phyloP scores from a whole-genome alignment of 2,888 invertebrate genomes.

The Cataglyphis cursor region DNA sequence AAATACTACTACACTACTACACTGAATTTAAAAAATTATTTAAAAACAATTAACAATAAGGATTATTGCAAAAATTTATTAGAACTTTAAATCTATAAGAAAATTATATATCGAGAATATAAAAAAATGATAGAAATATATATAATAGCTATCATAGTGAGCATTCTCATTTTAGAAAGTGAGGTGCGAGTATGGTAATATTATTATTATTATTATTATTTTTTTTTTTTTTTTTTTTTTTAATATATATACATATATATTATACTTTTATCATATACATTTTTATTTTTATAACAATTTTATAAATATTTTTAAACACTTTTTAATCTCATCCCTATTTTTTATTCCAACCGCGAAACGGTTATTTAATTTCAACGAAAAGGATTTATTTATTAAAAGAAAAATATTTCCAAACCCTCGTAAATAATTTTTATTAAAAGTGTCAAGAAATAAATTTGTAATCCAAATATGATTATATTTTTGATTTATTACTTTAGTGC shows the following conservation, averaged over 20 bases:
- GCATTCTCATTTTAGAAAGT: neutral
- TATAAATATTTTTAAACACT: neutral
- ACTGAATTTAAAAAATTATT: no score
- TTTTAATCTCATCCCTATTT: neutral
- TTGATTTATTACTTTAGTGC: slow-evolving; percentile 17
- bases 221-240: no score
- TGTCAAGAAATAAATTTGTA: slow-evolving; percentile 19
- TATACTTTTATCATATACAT: neutral
- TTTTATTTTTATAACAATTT: neutral
- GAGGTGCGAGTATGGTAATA: neutral
- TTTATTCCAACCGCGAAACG: neutral
- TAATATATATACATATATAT: neutral
- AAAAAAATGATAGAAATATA: neutral
- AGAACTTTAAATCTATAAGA: no score
- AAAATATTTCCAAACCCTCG: neutral
- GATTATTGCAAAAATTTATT: no score
- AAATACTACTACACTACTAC: no score
- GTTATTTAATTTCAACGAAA: neutral
- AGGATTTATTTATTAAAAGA: neutral
- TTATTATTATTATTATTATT: no score
- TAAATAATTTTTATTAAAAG: neutral
- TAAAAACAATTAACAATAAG: no score
- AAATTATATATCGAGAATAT: no score
- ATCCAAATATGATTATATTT: slow-evolving; percentile 6
- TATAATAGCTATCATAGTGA: neutral